Evolutionary conservation across 2,113 vertebrate species (phyloP).

Genomic region (Amia ocellicauda): DNA sequence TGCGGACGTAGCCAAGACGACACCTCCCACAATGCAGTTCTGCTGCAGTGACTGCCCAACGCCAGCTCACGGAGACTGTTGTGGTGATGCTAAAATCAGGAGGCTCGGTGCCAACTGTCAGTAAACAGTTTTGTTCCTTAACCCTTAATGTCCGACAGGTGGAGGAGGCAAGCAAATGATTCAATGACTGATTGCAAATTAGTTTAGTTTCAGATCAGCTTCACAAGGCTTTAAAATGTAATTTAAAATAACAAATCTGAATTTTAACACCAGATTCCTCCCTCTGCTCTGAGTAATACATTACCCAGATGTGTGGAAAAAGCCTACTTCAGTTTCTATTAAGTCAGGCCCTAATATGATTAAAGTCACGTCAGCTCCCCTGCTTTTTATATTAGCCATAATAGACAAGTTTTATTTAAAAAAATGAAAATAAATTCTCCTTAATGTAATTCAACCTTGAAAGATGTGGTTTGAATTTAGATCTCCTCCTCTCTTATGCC

Average conservation of each 20-base stretch:
- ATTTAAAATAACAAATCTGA: no score
- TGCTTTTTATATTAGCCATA: not conserved
- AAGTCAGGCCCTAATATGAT: not conserved
- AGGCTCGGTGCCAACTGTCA: not conserved
- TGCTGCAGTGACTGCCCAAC: slow-evolving; percentile 38
- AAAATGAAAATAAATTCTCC: no score
- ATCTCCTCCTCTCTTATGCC: no score
- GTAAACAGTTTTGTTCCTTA: no score
- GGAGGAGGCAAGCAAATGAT: no score
- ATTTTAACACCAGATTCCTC: no score
- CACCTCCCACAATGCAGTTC: slow-evolving; percentile 32
- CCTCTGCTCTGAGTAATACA: not conserved
- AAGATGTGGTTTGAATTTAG: slow-evolving; percentile 1
- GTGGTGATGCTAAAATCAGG: not conserved
- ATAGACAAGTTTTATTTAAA: not conserved
- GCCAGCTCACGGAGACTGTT: slow-evolving; percentile 38
- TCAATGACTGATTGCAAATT: no score
- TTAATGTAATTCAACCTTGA: not conserved
- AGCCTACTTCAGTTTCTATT: not conserved
- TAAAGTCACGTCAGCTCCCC: not conserved
- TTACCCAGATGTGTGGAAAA: not conserved
- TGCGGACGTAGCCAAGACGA: not conserved
- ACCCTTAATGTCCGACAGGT: no score
- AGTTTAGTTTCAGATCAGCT: no score
- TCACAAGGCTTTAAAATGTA: no score